Base-by-base conservation (phyloP, 2,113 vertebrate genomes). In the Calyptomena viridis region DNA sequence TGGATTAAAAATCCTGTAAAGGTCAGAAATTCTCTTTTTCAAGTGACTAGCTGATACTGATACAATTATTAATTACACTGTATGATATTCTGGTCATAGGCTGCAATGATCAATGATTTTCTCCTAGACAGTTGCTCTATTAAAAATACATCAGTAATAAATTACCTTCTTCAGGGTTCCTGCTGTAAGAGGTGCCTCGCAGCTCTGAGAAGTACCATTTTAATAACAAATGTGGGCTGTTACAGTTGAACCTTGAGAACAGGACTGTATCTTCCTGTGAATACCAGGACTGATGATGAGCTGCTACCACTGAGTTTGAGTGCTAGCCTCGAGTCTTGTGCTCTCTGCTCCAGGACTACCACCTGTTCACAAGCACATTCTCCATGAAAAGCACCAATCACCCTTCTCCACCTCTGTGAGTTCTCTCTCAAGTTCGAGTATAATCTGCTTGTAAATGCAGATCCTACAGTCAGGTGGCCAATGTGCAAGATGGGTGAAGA, bases 21-120 rank as follows among this genome's bases (percentile, higher is more conserved):
- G 52, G 90, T 82, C 85, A 84, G 28, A 59, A 87, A 46, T 16
- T 69, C 33, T 80, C 31, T 35, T 90, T 92, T 78, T 39, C n/a
- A 66, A 81, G 84, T 63, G n/a, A n/a, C 18, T 91, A 75, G 69
- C 55, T 72, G 49, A 14, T 78, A 22, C 62, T 91, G 56, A 44
- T 93, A 79, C 12, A 94, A 47, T 84, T 91, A 76, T 87, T 81
- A 96, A 96, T 97, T 95, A 90, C 92, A 77, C n/a, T 60, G 14
- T 71, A 50, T 77, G 53, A 50, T 68, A 59, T 90, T 91, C 71
- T 81, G 39, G 59, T 86, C 86, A 87, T 95, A 87, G 92, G 69
- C 37, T 3, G 2, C 52, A 87, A 73, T 91, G 83, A 96, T 96
- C 85, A 92, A 79, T 92, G 22, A 88, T 77, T 95, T 85, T 74